Percentiles rank a stretch among this genome's conserved stretches.
Conservation (phyloP, 2,113 vertebrate species). For the Prunella fulvescens region DNA sequence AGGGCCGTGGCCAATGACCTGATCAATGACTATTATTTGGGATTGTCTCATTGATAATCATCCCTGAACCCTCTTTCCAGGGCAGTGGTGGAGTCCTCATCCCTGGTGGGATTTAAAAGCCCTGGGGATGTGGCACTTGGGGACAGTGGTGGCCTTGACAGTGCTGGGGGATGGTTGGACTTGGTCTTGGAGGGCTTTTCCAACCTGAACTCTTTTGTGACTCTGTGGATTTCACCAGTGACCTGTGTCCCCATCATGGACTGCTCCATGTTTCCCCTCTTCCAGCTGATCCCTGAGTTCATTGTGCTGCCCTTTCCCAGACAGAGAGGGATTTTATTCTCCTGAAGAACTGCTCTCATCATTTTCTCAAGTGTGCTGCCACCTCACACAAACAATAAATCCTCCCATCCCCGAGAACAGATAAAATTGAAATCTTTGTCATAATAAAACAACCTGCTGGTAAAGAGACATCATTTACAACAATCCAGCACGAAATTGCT, state of each 20-base stretch:
- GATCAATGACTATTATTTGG: not conserved
- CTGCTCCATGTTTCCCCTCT: not conserved
- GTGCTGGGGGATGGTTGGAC: not conserved
- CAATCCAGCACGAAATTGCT: conserved; percentile 19
- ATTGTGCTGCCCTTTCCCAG: not conserved
- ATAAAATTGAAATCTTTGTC: conserved; percentile 39
- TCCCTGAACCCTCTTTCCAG: not conserved
- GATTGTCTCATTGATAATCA: not conserved
- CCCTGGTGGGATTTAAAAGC: not conserved
- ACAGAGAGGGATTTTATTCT: not conserved
- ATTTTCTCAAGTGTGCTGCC: not conserved
- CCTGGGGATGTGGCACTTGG: not conserved
- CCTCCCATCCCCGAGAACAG: not conserved
- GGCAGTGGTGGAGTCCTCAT: rapidly evolving
- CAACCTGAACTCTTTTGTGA: not conserved
- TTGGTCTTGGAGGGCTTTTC: not conserved
- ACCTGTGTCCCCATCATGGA: not conserved
- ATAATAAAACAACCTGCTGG: conserved; percentile 43
- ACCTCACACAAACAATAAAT: conserved; percentile 13
- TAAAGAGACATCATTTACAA: conserved; percentile 36
- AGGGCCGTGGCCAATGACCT: not conserved
- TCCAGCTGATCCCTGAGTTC: not conserved
- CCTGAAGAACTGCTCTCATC: not conserved
- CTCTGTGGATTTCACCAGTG: not conserved
- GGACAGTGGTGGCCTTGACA: not conserved